Base-by-base conservation (phyloP, 2,888 invertebrate species). In the Xestobium rufovillosum region DNA sequence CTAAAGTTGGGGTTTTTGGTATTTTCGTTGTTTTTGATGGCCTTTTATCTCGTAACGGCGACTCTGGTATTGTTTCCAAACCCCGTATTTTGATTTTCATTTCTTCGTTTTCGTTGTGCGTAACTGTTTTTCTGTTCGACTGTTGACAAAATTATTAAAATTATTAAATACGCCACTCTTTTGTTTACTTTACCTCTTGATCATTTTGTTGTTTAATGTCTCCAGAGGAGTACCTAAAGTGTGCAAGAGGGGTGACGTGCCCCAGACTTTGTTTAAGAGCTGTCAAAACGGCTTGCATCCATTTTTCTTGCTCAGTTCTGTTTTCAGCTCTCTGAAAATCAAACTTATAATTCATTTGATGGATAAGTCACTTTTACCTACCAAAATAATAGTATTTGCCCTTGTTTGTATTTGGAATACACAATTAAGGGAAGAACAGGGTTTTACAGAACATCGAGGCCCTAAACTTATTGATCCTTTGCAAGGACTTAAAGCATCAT, bases 381-480 rank as follows among this genome's bases (percentile, higher is more conserved):
- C 70, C 55, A 71, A 48, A 12, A 63, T 63, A 9, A 69, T 57
- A 3, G 66, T 63, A 38, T 61, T 65, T 6, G 65, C 59, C 43
- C 69, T 57, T 6, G 67, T 68, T 42, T 66, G 61, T 12, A 71
- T 63, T 47, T 69, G 67, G 44, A 70, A 66, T 4, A 58, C 55
- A 16, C 59, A 57, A 13, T 51, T 38, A 1, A 60, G 55, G 4
- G 59, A 51, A 1, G 52, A 36, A 14, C 54, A 54, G 2, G 68
- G 67, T 33, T 65, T 61, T 9, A 71, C 60, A 34, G 56, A 61
- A 31, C 66, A 65, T 1, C 65, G 67, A 6, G 70, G 61, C 8
- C 68, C 68, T 48, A 71, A 60, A 50, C 66, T 71, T 23, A 72
- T 66, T 2, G 70, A 68, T 2, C 73, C 73, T 50, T 69, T 64